Conservation (phyloP, 2,113 vertebrate species). For the Aramus guarauna region DNA sequence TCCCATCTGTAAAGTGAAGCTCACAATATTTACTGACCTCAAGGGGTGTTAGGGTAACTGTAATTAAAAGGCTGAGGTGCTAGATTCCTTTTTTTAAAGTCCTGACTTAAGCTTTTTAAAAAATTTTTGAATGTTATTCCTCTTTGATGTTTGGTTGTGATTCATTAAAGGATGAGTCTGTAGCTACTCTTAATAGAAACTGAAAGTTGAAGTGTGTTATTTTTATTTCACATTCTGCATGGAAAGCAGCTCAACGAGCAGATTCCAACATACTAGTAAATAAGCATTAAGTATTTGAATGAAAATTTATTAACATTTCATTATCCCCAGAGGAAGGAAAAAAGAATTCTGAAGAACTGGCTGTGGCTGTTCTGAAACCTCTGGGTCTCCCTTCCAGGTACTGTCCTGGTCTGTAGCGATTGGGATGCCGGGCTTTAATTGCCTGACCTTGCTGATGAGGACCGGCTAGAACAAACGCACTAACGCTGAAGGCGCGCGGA, state of each 20-base stretch:
- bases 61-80: neutral
- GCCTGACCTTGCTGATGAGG: neutral
- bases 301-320: neutral
- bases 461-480: fast-evolving
- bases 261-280: neutral
- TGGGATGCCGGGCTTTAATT: neutral
- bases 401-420: fast-evolving
- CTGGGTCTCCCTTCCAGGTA: neutral
- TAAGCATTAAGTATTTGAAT: neutral
- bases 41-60: neutral
- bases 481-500: fast-evolving
- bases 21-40: neutral
- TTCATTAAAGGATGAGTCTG: slow-evolving; percentile 43
- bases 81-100: neutral
- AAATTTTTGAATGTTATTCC: neutral
- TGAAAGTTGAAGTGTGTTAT: neutral
- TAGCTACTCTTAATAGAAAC: slow-evolving; percentile 24
- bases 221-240: neutral
- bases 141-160: slow-evolving; percentile 45
- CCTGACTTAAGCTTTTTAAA: neutral
- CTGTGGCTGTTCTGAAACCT: neutral
- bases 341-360: neutral
- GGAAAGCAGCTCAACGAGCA: neutral
- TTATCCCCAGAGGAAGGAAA: neutral
- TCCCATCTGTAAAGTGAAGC: neutral